Base-by-base conservation (phyloP, 2,113 vertebrate genomes). In the Microtus pennsylvanicus region DNA sequence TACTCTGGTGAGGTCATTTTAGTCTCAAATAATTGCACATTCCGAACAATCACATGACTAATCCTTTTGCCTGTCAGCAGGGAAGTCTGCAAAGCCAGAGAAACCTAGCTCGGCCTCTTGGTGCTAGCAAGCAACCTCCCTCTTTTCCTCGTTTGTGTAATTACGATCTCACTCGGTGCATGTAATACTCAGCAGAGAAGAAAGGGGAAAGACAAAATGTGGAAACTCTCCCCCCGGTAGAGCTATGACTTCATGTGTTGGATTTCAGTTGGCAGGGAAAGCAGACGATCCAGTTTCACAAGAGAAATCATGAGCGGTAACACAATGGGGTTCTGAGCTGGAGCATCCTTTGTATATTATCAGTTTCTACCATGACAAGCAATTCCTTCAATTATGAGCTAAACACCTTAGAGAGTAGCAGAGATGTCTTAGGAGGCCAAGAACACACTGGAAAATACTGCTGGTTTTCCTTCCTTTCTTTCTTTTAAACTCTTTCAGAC, bases 251-350 rank as follows among this genome's bases (percentile, higher is more conserved):
- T 83, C 90, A 96, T 74, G 22, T 87, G 89, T 55, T 91, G 94
- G 77, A 96, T 97, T 92, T 93, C 97, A 95, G 61, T n/a, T 97
- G 98, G 97, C 97, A 96, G 76, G 76, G 89, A 67, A 97, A 95
- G 96, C 70, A 70, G 96, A 90, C 94, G 91, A 97, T 94, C 96
- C 87, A 88, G 97, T 97, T 80, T 65, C 83, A 87, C 93, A 10
- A 65, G 89, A 81, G 69, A 78, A 88, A 80, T n/a, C 63, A 58
- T 30, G 78, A 58, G 50, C 17, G 26, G 4, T 93, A 93, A 65
- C 83, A 87, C 91, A 92, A 69, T 2, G 6, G 78, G 80, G 21
- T 61, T 92, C 69, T 94, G 94, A 83, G 72, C 9, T n/a, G 75
- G 95, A 93, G 11, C 2, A 5, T 65, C 75, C 78, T 94, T 94